Conservation (phyloP, 2,113 vertebrate species). For the Ptyas mucosa region DNA sequence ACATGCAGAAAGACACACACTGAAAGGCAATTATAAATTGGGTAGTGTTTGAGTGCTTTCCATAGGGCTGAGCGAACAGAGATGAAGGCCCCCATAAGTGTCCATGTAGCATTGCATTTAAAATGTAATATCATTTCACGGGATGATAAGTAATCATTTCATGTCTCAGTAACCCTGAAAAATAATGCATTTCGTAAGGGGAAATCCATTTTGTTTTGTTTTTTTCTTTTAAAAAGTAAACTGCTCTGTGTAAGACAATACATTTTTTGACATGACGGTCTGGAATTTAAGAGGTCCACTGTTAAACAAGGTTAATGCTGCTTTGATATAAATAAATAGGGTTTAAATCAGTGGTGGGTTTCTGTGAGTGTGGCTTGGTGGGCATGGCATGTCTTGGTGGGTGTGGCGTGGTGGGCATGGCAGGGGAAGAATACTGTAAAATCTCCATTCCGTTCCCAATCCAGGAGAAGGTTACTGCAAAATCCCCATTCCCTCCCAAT, state of each 20-base stretch:
- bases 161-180: constrained; percentile 60
- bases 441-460: too few species aligned
- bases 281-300: constrained; percentile 47
- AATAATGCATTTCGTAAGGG: constrained; percentile 26
- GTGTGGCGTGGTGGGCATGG: too few species aligned
- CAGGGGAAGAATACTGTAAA: too few species aligned
- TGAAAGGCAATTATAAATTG: constrained; percentile 66
- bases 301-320: constrained; percentile 57
- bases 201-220: too few species aligned
- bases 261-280: constrained; percentile 33
- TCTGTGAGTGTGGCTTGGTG: too few species aligned
- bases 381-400: too few species aligned
- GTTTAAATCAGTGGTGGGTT: background rate
- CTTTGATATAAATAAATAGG: constrained; percentile 41
- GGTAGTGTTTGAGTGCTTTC: constrained; percentile 55
- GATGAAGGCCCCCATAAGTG: constrained; percentile 52
- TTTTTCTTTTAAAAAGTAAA: constrained; percentile 18
- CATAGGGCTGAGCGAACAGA: constrained; percentile 56
- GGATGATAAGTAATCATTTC: constrained; percentile 60
- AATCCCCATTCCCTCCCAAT: too few species aligned
- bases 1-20: constrained; percentile 47
- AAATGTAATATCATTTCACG: constrained; percentile 62
- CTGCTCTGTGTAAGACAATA: constrained; percentile 51
- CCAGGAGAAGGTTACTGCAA: too few species aligned
- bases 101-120: constrained; percentile 56